Conservation (phyloP, 2,797 vertebrate genomes). For the Setipinna tenuifilis region DNA sequence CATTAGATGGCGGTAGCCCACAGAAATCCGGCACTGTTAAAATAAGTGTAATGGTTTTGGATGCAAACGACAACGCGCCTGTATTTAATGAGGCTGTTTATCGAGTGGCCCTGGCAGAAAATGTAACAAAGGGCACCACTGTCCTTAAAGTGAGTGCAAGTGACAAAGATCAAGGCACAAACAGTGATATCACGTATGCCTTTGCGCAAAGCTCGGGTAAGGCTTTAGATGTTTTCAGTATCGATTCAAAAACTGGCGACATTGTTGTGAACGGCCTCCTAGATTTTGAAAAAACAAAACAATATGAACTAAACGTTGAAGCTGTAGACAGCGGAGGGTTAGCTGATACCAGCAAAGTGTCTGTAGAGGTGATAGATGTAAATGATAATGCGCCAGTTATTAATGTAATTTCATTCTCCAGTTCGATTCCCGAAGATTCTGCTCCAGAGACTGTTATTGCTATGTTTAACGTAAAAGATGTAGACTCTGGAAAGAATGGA, state of each 20-base stretch:
- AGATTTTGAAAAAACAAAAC: conserved; percentile 68
- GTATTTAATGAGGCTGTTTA: conserved; percentile 63
- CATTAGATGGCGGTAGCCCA: conserved; percentile 59
- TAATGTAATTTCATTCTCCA: conserved; percentile 73
- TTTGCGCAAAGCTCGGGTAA: conserved; percentile 63
- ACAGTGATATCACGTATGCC: conserved; percentile 62
- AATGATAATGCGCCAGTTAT: conserved; percentile 76
- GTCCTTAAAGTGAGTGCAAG: conserved; percentile 66
- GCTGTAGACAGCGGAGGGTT: conserved; percentile 70
- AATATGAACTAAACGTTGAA: conserved; percentile 68
- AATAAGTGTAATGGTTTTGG: conserved; percentile 68
- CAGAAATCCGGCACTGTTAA: conserved; percentile 61
- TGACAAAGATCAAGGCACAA: conserved; percentile 67
- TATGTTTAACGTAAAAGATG: conserved; percentile 76
- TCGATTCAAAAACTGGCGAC: conserved; percentile 59
- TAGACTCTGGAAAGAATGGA: conserved; percentile 74
- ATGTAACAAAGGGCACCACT: conserved; percentile 48
- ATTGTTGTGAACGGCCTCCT: conserved; percentile 55
- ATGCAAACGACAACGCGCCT: conserved; percentile 70
- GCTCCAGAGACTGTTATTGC: conserved; percentile 68
- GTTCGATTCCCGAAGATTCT: conserved; percentile 69
- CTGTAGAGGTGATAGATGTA: too few species aligned
- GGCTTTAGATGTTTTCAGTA: conserved; percentile 57
- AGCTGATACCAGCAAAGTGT: conserved; percentile 67
- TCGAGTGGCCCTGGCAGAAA: conserved; percentile 55